Base-by-base conservation (phyloP, 2,113 vertebrate species). In the Coryphaenoides rupestris region DNA sequence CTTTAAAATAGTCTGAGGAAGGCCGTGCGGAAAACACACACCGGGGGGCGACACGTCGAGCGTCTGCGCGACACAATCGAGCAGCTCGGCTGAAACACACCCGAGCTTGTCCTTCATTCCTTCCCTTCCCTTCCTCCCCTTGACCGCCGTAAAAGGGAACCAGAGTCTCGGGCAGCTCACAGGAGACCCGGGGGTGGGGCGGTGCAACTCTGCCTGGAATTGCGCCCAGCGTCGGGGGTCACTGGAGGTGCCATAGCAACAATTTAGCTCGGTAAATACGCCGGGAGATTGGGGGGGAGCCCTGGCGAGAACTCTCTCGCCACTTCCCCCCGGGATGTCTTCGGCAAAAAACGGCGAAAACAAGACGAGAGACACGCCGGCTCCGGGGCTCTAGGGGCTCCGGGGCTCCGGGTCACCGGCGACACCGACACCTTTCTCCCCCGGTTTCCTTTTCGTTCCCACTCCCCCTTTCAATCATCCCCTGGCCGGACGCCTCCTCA, bases 221-320 rank as follows among this genome's bases (percentile, higher is more conserved):
- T 13, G 21, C n/a, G 40, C 56, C 21, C 46, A 4, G 54, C 21
- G 55, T 63, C 19, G 59, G 62, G n/a, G 72, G 70, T 76, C 68
- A 73, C 49, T 40, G 46, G 70, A 75, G 71, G 64, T 45, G 66
- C 65, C 17, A 4, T 12, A 0, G 52, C 14, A 15, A 72, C 77
- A 74, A 73, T 82, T 75, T 55, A 58, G 63, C 65, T 67, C 55
- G 54, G 72, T 76, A 71, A 76, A 81, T 67, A 76, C 62, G 60
- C 50, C 40, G 33, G n/a, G 1, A 9, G 57, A 79, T 21, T 68
- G 63, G 72, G n/a, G n/a, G n/a, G n/a, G n/a, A n/a, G n/a, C n/a
- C 64, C 50, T 1, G 45, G 62, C 72, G 73, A 58, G 62, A 50
- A 56, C 3, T 55, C 10, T 40, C 33, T 9, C n/a, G n/a, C 7